Conservation (phyloP, 1,140 invertebrate genomes). For the Drosophila novamexicana region DNA sequence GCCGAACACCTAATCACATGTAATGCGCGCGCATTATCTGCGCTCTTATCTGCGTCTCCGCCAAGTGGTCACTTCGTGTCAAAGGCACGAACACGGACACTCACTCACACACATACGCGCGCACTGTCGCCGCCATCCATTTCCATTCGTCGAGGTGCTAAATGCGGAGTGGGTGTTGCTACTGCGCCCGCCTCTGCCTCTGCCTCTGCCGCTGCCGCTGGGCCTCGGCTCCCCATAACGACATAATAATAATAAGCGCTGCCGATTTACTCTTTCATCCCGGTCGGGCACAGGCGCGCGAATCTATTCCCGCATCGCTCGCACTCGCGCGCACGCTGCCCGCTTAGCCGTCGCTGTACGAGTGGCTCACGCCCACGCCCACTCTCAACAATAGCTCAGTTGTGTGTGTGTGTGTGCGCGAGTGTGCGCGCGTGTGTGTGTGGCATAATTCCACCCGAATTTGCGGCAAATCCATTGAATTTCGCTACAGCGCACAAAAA, state of each 20-base stretch:
- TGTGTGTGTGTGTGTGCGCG: conserved; percentile 7
- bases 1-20: conserved; percentile 83
- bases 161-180: conserved; percentile 73
- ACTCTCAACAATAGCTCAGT: conserved; percentile 57
- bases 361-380: conserved; percentile 68
- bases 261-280: conserved; percentile 81
- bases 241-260: conserved; percentile 73
- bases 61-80: conserved; percentile 66
- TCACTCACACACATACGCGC: conserved; percentile 20
- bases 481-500: conserved; percentile 79
- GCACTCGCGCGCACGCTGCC: conserved; percentile 43
- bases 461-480: conserved; percentile 80
- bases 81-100: conserved; percentile 39
- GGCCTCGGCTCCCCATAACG: conserved; percentile 42
- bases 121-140: conserved; percentile 60
- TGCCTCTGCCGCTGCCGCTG: conserved; percentile 13
- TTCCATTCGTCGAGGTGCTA: conserved; percentile 71
- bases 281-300: conserved; percentile 48
- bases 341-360: conserved; percentile 52
- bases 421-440: conserved; percentile 43
- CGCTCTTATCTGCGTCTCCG: conserved; percentile 72
- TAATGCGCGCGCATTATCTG: conserved; percentile 84
- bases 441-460: conserved; percentile 82
- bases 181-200: conserved; percentile 15
- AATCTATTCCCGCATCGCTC: conserved; percentile 60